Evolutionary conservation across 1,140 invertebrate species (phyloP).

Genomic region (Drosophila subobscura): DNA sequence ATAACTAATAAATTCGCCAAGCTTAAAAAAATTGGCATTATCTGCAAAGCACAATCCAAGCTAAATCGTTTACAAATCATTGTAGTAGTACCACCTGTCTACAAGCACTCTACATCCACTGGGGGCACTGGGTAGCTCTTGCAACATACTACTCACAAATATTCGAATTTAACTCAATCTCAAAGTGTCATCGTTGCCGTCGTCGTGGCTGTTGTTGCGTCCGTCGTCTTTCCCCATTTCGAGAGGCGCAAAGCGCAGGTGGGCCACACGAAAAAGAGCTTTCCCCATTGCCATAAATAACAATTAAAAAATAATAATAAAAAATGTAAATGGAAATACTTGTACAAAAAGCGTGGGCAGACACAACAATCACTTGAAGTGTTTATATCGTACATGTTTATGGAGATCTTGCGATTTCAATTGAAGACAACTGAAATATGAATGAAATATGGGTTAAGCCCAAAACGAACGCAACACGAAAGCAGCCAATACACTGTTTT

Average conservation of each 20-base stretch:
- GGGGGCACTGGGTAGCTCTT: neutral
- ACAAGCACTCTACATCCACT: too few relatives aligned
- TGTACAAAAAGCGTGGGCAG: constrained; percentile 32
- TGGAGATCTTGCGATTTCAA: constrained; percentile 21
- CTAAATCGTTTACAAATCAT: constrained; percentile 2
- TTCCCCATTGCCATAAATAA: constrained; percentile 51
- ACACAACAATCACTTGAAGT: constrained; percentile 30
- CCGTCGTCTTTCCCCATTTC: neutral
- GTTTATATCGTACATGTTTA: constrained; percentile 25
- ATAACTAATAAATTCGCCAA: too few relatives aligned
- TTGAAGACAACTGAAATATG: constrained; percentile 17
- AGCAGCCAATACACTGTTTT: constrained; percentile 7
- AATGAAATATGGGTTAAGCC: constrained; percentile 31
- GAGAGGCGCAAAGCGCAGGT: constrained; percentile 31
- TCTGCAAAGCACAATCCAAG: too few relatives aligned
- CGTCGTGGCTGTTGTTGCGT: constrained; percentile 20
- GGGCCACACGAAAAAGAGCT: constrained; percentile 26
- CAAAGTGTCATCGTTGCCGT: constrained; percentile 21
- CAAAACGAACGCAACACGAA: constrained; percentile 2
- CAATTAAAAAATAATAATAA: constrained; percentile 50
- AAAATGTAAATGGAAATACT: constrained; percentile 39
- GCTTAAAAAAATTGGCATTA: too few relatives aligned
- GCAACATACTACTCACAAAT: constrained; percentile 14
- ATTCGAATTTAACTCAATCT: constrained; percentile 22
- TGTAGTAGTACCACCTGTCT: too few relatives aligned